Base-by-base conservation (phyloP, 92 coral and sea anemone species). In the Zoanthus sansibaricus region DNA sequence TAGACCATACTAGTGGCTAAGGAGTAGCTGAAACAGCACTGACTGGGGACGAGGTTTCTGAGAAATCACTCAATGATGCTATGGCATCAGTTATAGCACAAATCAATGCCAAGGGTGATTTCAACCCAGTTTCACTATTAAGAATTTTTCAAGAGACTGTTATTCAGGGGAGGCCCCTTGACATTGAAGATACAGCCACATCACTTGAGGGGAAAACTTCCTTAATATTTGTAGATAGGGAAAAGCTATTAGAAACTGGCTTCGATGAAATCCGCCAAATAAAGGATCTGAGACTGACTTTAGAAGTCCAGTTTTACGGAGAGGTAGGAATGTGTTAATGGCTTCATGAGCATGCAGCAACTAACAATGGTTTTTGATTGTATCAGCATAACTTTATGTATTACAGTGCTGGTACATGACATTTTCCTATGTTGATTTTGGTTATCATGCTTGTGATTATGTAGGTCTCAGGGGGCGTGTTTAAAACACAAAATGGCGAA, bases 171-270 rank as follows among this genome's bases (percentile, higher is more conserved):
- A 66, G 71, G 31, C 71, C 71, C 31, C 25, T 66, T n/a, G 71
- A 66, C 2, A 30, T 66, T n/a, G 71, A 67, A 18, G 72, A 67
- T 67, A 32, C 72, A 7, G 72, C 72, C 25, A 67, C 72, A 67
- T 21, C 45, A 33, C 42, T 70, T 70, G 47, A 70, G 16, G 75
- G 45, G 51, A 45, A 32, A 30, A 68, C 14, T 45, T 32, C 75
- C 16, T 37, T 71, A 37, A 71, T 71, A 13, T 71, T 33, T 12
- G 75, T 71, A 13, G 75, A 71, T 37, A 71, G 75, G 16, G 75
- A 71, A 71, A 71, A 71, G 75, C 75, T 71, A 13, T 37, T 71
- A 16, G 75, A 71, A 71, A 71, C 75, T 16, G 75, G 51, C 47
- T 16, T 71, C 13, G 75, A 71, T 15, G 75, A 71, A 71, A 71